Base-by-base conservation (phyloP, 2,113 vertebrate genomes). In the Chroicocephalus ridibundus region DNA sequence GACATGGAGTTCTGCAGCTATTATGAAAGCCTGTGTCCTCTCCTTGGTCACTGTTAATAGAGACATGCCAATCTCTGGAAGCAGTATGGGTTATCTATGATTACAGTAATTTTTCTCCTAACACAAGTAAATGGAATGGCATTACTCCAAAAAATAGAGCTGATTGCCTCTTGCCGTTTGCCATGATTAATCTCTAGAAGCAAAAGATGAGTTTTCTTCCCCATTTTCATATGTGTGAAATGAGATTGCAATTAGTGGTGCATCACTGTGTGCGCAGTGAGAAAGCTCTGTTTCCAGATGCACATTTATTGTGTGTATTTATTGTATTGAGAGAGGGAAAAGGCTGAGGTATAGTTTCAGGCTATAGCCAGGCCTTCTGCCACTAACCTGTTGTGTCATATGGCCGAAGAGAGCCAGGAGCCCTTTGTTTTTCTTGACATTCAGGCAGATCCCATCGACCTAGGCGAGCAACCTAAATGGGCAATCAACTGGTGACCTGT, bases 31-130 rank as follows among this genome's bases (percentile, higher is more conserved):
- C 57, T 18, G 24, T 76, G 32, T 87, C 54, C 18, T 78, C 40
- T 93, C 34, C 64, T 88, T 88, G 71, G 51, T 44, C 44, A 68
- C 18, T 44, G 22, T 36, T 86, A 40, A 81, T 20, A 76, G 51
- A 36, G 26, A 60, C 19, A 40, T 54, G 38, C 31, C 36, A 55
- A 0, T 65, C 40, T 86, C 92, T 89, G 80, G 76, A 55, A 86
- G 36, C 72, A 42, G 34, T 57, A 54, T 65, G 61, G 25, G 3
- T 89, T 86, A 38, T 52, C 57, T 89, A 19, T 32, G 40, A 89
- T 92, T 82, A 79, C 38, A 52, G 12, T 83, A 55, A 72, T 89
- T 94, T 95, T 89, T 64, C 52, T 88, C 22, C 72, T 64, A 86
- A 76, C 21, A 84, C 9, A 88, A 88, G 64, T 52, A 78, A 93